These are phyloP conservation scores for Ennomos quercinarius DNA, from an alignment of 2,888 invertebrate genomes.

Conservation along the genomic window DNA sequence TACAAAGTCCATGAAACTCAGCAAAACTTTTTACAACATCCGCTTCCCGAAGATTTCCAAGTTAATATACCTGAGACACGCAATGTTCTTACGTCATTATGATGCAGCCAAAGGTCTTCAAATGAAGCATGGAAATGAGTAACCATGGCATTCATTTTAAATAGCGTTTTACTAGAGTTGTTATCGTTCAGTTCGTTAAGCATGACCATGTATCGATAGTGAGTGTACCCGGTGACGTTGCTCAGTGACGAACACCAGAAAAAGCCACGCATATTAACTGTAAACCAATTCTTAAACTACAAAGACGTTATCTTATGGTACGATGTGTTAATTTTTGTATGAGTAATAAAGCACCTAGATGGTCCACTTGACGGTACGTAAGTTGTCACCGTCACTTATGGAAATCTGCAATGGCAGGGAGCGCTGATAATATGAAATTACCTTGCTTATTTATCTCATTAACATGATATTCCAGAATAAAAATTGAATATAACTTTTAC, in stretches of 20 bases:
- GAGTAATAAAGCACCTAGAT: too few relatives aligned
- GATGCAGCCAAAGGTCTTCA: slow-evolving; percentile 30
- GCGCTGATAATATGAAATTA: too few relatives aligned
- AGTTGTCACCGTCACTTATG: too few relatives aligned
- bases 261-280: background rate
- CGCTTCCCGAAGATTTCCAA: slow-evolving; percentile 31
- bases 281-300: background rate
- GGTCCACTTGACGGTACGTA: too few relatives aligned
- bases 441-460: too few relatives aligned
- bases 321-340: too few relatives aligned
- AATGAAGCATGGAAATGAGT: slow-evolving; percentile 55
- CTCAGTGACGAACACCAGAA: slow-evolving; percentile 7
- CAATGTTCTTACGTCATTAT: slow-evolving; percentile 29
- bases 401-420: too few relatives aligned
- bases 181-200: slow-evolving; percentile 63
- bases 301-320: too few relatives aligned
- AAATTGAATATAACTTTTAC: too few relatives aligned
- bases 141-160: slow-evolving; percentile 56
- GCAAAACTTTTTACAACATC: slow-evolving; percentile 25
- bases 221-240: slow-evolving; percentile 14
- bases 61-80: slow-evolving; percentile 19
- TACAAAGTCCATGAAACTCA: slow-evolving; percentile 9
- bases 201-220: slow-evolving; percentile 53
- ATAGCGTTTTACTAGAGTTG: slow-evolving; percentile 56
- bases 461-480: too few relatives aligned